Evolutionary conservation across 2,113 vertebrate genomes (phyloP).

Genomic region (Carassius gibelio): DNA sequence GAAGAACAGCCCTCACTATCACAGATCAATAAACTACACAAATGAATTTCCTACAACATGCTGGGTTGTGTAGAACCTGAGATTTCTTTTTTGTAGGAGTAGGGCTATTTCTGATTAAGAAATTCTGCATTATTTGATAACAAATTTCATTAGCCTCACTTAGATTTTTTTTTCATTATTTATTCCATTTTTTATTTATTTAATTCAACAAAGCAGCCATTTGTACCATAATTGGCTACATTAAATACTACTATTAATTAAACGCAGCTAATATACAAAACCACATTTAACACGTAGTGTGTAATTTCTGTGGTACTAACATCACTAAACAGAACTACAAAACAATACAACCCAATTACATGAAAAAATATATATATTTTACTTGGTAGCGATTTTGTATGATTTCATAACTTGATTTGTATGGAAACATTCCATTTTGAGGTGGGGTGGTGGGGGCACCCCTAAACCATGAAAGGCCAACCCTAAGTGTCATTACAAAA

Average conservation of each 20-base stretch:
- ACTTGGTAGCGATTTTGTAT: not conserved
- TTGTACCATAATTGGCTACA: not conserved
- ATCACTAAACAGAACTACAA: not conserved
- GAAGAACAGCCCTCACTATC: not conserved
- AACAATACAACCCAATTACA: not conserved
- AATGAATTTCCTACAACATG: not conserved
- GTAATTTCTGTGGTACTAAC: too few relatives aligned
- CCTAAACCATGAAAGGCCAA: too few relatives aligned
- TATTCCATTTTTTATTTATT: not conserved
- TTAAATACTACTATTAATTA: not conserved
- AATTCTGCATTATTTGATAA: not conserved
- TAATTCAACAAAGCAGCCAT: not conserved
- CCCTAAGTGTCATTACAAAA: too few relatives aligned
- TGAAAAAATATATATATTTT: not conserved
- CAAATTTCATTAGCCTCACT: not conserved
- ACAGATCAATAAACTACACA: slow-evolving; percentile 36
- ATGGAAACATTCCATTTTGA: not conserved
- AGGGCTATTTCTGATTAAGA: not conserved
- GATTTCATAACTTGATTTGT: not conserved
- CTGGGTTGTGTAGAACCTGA: too few relatives aligned
- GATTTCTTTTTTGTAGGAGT: not conserved
- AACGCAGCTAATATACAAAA: too few relatives aligned
- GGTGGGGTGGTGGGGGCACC: too few relatives aligned
- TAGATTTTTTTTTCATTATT: too few relatives aligned
- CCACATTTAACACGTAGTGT: too few relatives aligned